Evolutionary conservation across 1,140 invertebrate species (phyloP).

Genomic region (Orius insidiosus): DNA sequence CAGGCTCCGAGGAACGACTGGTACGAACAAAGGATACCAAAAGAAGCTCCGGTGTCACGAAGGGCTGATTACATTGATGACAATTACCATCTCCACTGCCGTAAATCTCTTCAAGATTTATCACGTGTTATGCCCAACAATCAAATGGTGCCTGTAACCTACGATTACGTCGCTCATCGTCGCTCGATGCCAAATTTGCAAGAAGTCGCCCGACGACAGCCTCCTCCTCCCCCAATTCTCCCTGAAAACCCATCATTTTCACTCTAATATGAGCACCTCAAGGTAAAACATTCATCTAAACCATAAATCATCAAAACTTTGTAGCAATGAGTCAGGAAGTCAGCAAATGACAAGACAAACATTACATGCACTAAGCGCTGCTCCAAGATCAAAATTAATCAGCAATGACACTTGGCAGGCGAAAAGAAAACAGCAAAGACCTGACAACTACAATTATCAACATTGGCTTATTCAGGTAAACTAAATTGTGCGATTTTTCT

Average conservation of each 20-base stretch:
- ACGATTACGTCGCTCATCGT: conserved; percentile 28
- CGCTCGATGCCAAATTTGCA: conserved; percentile 52
- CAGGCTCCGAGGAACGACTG: no score
- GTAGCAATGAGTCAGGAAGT: conserved; percentile 19
- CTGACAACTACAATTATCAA: conserved; percentile 49
- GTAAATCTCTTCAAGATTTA: conserved; percentile 9
- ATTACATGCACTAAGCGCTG: conserved; percentile 57
- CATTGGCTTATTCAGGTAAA: conserved; percentile 71
- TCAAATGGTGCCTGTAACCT: neutral
- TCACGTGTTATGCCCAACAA: neutral
- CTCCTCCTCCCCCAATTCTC: conserved; percentile 23
- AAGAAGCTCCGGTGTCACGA: no score
- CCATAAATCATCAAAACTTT: conserved; percentile 8
- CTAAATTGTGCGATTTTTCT: no score
- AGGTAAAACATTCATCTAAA: conserved; percentile 1
- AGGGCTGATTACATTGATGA: no score
- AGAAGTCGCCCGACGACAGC: conserved; percentile 22
- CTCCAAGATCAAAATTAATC: conserved; percentile 51
- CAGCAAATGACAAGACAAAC: conserved; percentile 59
- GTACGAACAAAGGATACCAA: no score
- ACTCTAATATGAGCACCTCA: neutral
- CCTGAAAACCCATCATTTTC: conserved; percentile 18
- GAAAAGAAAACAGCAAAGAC: conserved; percentile 36
- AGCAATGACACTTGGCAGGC: conserved; percentile 51
- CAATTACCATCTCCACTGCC: neutral